Conservation (phyloP, 1,140 invertebrate genomes). For the Drosophila elegans region DNA sequence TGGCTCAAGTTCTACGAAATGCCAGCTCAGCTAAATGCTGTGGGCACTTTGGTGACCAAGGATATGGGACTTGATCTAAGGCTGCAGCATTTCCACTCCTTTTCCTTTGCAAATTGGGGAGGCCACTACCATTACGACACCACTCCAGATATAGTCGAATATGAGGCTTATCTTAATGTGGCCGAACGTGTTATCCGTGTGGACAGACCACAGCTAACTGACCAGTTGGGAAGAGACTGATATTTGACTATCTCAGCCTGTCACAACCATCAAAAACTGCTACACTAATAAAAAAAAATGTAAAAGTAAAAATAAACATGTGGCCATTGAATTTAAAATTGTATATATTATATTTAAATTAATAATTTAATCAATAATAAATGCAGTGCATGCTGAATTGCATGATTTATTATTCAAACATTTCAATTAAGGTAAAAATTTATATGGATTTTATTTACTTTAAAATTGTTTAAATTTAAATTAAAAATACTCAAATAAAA, state of each 20-base stretch:
- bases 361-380: too few species aligned
- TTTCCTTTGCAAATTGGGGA: slow-evolving; percentile 93
- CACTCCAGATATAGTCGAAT: slow-evolving; percentile 93
- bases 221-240: slow-evolving; percentile 18
- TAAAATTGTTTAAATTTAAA: too few species aligned
- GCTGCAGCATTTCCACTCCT: slow-evolving; percentile 97
- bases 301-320: too few species aligned
- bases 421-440: too few species aligned
- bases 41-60: slow-evolving; percentile 94
- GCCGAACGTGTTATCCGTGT: slow-evolving; percentile 86
- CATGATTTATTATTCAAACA: too few species aligned
- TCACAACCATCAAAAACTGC: slow-evolving; percentile 8
- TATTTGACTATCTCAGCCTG: background rate
- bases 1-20: slow-evolving; percentile 97
- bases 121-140: slow-evolving; percentile 98
- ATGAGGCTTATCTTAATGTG: slow-evolving; percentile 93
- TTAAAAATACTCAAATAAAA: too few species aligned
- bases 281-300: background rate
- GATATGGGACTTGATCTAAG: slow-evolving; percentile 94
- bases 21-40: slow-evolving; percentile 93
- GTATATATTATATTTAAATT: too few species aligned
- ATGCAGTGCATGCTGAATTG: too few species aligned
- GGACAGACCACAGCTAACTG: slow-evolving; percentile 23
- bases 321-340: too few species aligned
- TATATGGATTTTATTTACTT: too few species aligned